Evolutionary conservation across 2,113 vertebrate species (phyloP).

Genomic region (Tautogolabrus adspersus): DNA sequence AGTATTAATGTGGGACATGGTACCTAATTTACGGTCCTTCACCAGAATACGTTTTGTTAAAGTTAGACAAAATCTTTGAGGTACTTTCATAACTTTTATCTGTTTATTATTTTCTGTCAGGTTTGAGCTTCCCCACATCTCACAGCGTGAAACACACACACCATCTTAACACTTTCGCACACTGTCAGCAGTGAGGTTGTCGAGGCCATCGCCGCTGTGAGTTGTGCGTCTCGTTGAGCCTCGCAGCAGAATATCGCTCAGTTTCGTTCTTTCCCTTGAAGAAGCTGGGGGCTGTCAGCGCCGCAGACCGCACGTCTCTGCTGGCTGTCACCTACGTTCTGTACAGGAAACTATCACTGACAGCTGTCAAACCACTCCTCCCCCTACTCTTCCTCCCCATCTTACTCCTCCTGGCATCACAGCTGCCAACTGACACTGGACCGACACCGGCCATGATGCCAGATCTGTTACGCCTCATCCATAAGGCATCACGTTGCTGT

Average conservation of each 20-base stretch:
- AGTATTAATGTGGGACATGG: too few species aligned
- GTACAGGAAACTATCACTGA: slow-evolving; percentile 59
- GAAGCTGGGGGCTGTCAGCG: slow-evolving; percentile 48
- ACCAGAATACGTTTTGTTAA: too few species aligned
- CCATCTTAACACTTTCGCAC: neutral
- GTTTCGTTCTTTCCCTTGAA: slow-evolving; percentile 26
- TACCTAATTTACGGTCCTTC: too few species aligned
- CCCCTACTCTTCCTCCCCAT: slow-evolving; percentile 21
- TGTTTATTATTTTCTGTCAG: neutral
- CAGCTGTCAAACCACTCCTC: slow-evolving; percentile 43
- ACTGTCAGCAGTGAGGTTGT: slow-evolving; percentile 16
- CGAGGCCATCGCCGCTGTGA: slow-evolving; percentile 17
- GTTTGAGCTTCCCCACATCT: neutral
- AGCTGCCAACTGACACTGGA: slow-evolving; percentile 29
- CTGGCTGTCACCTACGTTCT: slow-evolving; percentile 52
- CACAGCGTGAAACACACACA: neutral
- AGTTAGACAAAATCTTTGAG: neutral
- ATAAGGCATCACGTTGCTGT: slow-evolving; percentile 5
- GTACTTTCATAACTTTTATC: neutral
- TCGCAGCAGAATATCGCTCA: slow-evolving; percentile 36
- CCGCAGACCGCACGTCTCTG: slow-evolving; percentile 49
- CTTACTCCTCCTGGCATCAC: slow-evolving; percentile 20
- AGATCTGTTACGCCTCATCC: slow-evolving; percentile 7
- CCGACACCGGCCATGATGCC: slow-evolving; percentile 38
- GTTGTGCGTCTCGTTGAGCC: neutral